Evolutionary conservation across 2,888 invertebrate species (phyloP).

Genomic region (Eupithecia tripunctaria): DNA sequence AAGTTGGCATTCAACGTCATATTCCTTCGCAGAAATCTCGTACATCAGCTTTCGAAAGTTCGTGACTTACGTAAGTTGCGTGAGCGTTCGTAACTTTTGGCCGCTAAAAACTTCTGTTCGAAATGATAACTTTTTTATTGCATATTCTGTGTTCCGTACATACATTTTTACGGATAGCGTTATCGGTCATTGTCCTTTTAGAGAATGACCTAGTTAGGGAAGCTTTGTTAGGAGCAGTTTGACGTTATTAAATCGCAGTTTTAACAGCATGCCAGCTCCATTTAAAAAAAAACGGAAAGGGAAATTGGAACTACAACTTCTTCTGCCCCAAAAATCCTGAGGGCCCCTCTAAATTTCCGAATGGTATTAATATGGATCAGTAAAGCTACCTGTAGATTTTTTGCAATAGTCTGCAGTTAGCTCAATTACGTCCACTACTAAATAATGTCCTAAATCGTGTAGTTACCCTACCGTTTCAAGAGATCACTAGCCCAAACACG

Average conservation of each 20-base stretch:
- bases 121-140: conserved; percentile 7
- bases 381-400: too few species aligned
- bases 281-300: background rate
- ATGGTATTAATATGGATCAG: too few species aligned
- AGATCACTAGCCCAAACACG: conserved; percentile 21
- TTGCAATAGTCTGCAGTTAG: too few species aligned
- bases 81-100: conserved; percentile 31
- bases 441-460: background rate
- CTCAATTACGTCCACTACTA: too few species aligned
- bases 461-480: conserved; percentile 5
- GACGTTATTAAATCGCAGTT: background rate
- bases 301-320: background rate
- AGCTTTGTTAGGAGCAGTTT: background rate
- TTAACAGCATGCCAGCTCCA: background rate
- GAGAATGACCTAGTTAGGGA: background rate
- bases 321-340: background rate
- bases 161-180: background rate
- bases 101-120: conserved; percentile 12
- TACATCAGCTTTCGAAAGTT: conserved; percentile 55
- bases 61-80: conserved; percentile 42
- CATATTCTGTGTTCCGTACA: background rate
- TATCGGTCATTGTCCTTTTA: conserved; percentile 13
- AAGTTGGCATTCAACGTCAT: conserved; percentile 58
- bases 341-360: too few species aligned
- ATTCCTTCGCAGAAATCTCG: conserved; percentile 42